Base-by-base conservation (phyloP, 1,140 invertebrate species). In the Apis cerana region DNA sequence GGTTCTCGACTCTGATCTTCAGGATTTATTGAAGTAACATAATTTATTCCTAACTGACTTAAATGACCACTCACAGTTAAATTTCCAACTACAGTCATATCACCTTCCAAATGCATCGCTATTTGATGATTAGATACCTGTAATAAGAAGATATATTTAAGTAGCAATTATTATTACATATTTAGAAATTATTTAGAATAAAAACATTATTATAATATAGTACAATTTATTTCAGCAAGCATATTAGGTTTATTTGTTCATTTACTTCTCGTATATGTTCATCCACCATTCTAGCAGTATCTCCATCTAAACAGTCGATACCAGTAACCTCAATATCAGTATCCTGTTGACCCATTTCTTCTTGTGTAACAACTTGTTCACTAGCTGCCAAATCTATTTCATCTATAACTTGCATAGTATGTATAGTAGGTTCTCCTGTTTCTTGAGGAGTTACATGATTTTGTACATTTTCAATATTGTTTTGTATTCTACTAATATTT, bases 81-180 rank as follows among this genome's bases (percentile, higher is more conserved):
- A 82, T 93, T 94, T 62, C 90, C 92, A n/a, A 94, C 93, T 19
- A 94, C 92, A n/a, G 92, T 84, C 87, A 94, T 93, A 43, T 94
- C 90, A n/a, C 89, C 90, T 19, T 92, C 91, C 43, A 94, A 79
- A 69, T 94, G 92, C 90, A 94, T 92, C 21, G 93, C 83, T 75
- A 94, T 94, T 79, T 93, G 91, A 86, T 94, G 93, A 85, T 91
- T 92, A 7, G 92, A 93, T 48, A 94, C 92, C 92, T 93, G 27
- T 4, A 75, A 81, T 71, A 84, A 23, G n/a, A 68, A 23, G 27
- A 11, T 70, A 65, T 54, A 80, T 13, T 58, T 65, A 74, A 52
- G 11, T 52, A 72, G 43, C n/a, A 21, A 21, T 58, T 21, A 76
- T 67, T 19, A 43, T 23, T 27, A 2, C 23, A 67, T 12, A n/a